Conservation (phyloP, 2,797 vertebrate genomes). For the Emys orbicularis region DNA sequence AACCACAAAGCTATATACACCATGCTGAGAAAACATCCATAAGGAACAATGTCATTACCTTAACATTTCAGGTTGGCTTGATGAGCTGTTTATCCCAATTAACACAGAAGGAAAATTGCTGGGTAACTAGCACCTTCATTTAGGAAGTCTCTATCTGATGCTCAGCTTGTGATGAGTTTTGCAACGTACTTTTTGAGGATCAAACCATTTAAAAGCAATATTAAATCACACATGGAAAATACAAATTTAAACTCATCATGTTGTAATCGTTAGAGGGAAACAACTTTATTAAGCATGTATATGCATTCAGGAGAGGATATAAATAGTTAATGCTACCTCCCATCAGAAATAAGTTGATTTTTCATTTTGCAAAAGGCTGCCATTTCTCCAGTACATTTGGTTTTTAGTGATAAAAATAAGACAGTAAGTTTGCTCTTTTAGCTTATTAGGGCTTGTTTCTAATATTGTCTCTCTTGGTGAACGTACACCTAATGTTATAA, state of each 20-base stretch:
- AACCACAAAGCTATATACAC: slow-evolving; percentile 36
- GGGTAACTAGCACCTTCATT: slow-evolving; percentile 50
- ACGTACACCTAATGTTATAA: fast-evolving
- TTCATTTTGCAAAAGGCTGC: background rate
- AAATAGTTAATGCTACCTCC: background rate
- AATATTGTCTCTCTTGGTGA: background rate
- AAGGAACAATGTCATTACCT: slow-evolving; percentile 57
- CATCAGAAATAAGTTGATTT: background rate
- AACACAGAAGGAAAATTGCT: slow-evolving; percentile 59
- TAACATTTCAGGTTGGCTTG: slow-evolving; percentile 60
- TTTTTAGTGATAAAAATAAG: background rate
- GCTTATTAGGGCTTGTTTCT: background rate
- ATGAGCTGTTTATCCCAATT: slow-evolving; percentile 73
- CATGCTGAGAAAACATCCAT: slow-evolving; percentile 61
- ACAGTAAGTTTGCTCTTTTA: background rate
- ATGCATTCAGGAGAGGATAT: background rate
- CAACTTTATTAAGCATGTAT: background rate
- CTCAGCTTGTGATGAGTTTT: slow-evolving; percentile 12
- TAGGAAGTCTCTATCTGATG: slow-evolving; percentile 8
- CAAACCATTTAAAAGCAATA: slow-evolving; percentile 9
- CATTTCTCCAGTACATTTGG: background rate
- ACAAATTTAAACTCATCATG: background rate
- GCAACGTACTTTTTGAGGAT: slow-evolving; percentile 16
- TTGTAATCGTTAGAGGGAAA: background rate
- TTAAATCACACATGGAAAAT: background rate